A percentile compares a stretch with the other conserved stretches of the same genome.
Conservation (phyloP, 2,113 vertebrate genomes). For the Lophochroa leadbeateri region DNA sequence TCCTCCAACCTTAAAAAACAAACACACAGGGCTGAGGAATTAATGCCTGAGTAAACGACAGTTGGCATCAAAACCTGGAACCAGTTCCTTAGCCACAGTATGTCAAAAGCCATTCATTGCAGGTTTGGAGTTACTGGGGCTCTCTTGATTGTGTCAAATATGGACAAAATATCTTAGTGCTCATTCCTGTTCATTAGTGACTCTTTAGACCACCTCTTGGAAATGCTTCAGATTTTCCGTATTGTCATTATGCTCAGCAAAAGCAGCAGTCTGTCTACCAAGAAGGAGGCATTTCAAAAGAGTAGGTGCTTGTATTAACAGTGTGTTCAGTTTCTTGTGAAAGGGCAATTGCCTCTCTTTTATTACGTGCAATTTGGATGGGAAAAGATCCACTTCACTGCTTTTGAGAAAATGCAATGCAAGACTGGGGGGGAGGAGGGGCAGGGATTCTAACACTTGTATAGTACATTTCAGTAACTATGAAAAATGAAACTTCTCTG, state of each 20-base stretch:
- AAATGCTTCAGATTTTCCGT: background rate
- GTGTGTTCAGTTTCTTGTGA: background rate
- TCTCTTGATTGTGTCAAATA: background rate
- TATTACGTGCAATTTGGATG: background rate
- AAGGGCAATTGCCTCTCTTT: background rate
- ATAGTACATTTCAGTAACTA: background rate
- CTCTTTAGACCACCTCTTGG: background rate
- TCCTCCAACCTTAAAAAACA: background rate
- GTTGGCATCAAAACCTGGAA: background rate
- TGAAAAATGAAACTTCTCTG: background rate
- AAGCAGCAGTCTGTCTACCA: background rate
- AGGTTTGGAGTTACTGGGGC: background rate
- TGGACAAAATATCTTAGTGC: background rate
- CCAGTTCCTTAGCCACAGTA: background rate
- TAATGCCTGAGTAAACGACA: background rate
- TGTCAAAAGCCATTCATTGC: background rate
- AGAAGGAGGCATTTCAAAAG: background rate
- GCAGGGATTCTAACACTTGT: background rate
- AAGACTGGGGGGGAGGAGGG: rapidly evolving
- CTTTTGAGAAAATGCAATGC: background rate
- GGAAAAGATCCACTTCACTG: background rate
- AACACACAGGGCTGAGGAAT: background rate
- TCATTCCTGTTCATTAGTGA: background rate
- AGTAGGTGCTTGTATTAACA: background rate
- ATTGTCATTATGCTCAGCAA: background rate